A percentile compares a stretch with the other conserved stretches of the same genome.
These are phyloP conservation scores for Diarsia mendica DNA, from an alignment of 2,888 invertebrate genomes.

Conservation along the genomic window DNA sequence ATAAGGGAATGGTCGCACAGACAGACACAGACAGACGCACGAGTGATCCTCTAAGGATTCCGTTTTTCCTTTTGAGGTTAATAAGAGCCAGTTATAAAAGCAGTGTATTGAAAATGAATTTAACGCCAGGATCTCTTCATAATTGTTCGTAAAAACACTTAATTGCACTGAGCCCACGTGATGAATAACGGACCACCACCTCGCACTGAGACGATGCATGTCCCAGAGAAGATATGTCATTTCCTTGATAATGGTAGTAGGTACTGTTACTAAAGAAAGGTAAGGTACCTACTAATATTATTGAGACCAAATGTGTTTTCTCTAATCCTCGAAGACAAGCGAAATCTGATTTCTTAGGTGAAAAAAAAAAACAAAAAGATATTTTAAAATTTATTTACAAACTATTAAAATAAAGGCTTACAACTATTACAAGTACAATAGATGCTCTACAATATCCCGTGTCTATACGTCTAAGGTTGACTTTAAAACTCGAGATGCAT, in stretches of 20 bases:
- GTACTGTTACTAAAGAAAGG: not conserved
- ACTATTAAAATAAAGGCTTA: constrained; percentile 25
- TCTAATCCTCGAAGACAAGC: not conserved
- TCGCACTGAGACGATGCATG: not conserved
- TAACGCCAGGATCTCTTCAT: no score
- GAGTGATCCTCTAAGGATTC: no score
- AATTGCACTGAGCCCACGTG: not conserved
- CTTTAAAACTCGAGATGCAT: no score
- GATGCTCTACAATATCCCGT: not conserved
- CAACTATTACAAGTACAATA: constrained; percentile 14
- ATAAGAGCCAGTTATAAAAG: no score
- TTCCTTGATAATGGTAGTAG: not conserved
- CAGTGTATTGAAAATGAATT: no score
- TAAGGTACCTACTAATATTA: not conserved
- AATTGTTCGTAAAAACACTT: not conserved
- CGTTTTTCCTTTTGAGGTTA: no score
- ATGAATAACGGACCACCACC: not conserved
- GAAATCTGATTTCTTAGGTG: not conserved
- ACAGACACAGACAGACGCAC: no score
- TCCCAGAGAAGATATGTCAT: not conserved
- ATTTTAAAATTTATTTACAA: constrained; percentile 51
- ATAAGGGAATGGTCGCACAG: no score
- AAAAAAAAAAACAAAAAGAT: constrained; percentile 15
- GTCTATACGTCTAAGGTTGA: no score
- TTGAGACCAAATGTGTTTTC: not conserved